These are phyloP conservation scores for Nannoperca obscura DNA, from an alignment of 2,797 vertebrate species.

Conservation along the genomic window DNA sequence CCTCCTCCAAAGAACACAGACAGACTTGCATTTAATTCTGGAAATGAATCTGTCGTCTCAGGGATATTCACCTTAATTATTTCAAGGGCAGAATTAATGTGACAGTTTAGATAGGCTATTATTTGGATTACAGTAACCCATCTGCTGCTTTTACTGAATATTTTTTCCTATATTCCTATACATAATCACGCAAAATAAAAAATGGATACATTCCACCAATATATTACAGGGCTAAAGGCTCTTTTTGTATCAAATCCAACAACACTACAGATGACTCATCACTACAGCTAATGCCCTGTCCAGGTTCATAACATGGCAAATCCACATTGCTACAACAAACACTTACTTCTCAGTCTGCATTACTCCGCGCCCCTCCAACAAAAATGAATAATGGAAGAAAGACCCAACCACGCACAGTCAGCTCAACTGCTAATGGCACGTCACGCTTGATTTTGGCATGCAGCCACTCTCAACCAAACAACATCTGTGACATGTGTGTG, in stretches of 20 bases:
- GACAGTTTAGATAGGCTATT: slow-evolving; percentile 15
- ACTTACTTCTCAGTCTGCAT: slow-evolving; percentile 36
- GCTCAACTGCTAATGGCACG: slow-evolving; percentile 76
- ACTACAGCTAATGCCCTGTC: slow-evolving; percentile 19
- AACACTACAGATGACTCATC: slow-evolving; percentile 45
- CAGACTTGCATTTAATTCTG: slow-evolving; percentile 35
- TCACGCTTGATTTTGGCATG: slow-evolving; percentile 70
- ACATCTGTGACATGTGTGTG: slow-evolving; percentile 78
- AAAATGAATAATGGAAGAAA: slow-evolving; percentile 66
- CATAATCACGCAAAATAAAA: not conserved
- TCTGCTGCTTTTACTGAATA: slow-evolving; percentile 5
- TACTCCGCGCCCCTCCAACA: slow-evolving; percentile 29
- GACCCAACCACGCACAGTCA: slow-evolving; percentile 67
- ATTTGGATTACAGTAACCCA: slow-evolving; percentile 9
- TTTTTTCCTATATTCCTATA: not conserved
- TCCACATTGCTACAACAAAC: slow-evolving; percentile 31
- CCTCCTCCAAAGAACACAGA: slow-evolving; percentile 9
- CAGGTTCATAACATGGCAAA: slow-evolving; percentile 36
- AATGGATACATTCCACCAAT: slow-evolving; percentile 2
- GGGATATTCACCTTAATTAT: slow-evolving; percentile 5
- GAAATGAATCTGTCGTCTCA: slow-evolving; percentile 28
- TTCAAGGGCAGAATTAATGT: slow-evolving; percentile 31
- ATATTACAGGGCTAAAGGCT: slow-evolving; percentile 15
- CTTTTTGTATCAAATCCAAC: slow-evolving; percentile 30
- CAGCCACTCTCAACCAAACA: slow-evolving; percentile 68